Percentiles rank a stretch among this genome's conserved stretches.
Conservation (phyloP, 2,113 vertebrate species). For the Bufo gargarizans region DNA sequence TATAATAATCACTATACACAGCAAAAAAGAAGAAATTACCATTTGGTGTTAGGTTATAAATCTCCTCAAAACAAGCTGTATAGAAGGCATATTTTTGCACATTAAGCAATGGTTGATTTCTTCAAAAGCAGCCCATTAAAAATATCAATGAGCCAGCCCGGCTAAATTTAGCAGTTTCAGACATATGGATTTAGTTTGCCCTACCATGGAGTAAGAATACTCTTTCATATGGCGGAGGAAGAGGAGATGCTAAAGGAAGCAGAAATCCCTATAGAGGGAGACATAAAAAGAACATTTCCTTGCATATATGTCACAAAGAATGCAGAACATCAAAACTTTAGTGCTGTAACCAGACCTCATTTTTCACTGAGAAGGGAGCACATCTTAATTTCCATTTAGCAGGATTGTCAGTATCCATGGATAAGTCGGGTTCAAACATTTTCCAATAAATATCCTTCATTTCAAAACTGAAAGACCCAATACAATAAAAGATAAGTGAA, state of each 20-base stretch:
- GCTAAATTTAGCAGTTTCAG: not conserved
- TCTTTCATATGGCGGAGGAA: constrained; percentile 2
- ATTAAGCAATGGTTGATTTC: not conserved
- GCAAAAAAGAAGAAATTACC: no score
- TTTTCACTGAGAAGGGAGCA: no score
- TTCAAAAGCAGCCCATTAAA: not conserved
- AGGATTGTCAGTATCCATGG: not conserved
- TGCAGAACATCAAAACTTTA: not conserved
- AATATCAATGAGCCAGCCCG: not conserved
- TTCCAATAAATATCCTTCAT: no score
- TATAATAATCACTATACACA: no score
- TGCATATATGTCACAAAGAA: no score
- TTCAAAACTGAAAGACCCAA: no score
- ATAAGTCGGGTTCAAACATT: no score
- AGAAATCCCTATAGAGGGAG: constrained; percentile 26
- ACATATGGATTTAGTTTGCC: constrained; percentile 23
- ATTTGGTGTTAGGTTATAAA: no score
- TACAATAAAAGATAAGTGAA: no score
- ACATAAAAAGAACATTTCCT: no score
- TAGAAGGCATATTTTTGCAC: not conserved
- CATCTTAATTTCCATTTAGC: no score
- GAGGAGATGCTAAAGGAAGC: constrained; percentile 17
- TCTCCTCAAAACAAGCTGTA: no score
- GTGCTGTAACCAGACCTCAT: not conserved
- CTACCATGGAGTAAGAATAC: not conserved